phyloP scores from a whole-genome alignment of 1,140 invertebrate species.

The Gryon sp. region DNA sequence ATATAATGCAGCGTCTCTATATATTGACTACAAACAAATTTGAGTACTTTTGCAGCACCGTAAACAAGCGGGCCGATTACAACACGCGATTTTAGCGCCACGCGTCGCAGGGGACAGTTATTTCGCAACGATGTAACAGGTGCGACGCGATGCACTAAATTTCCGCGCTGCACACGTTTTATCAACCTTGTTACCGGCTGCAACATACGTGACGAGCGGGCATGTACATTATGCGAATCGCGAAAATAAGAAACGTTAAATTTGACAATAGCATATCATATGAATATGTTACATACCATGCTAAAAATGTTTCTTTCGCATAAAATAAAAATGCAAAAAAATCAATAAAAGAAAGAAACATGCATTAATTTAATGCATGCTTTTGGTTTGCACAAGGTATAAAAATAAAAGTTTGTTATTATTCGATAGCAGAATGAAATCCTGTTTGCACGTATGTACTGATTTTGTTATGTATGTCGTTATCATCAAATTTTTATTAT shows the following conservation, averaged over 20 bases:
- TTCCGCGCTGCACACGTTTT: constrained; percentile 60
- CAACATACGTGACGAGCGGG: constrained; percentile 55
- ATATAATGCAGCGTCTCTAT: constrained; percentile 25
- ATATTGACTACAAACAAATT: constrained; percentile 36
- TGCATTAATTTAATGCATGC: too few relatives aligned
- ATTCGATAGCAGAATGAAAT: too few relatives aligned
- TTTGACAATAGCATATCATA: constrained; percentile 15
- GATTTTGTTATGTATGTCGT: too few relatives aligned
- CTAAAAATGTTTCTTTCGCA: too few relatives aligned
- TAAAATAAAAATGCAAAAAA: too few relatives aligned
- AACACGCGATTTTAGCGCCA: constrained; percentile 29
- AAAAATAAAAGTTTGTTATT: too few relatives aligned
- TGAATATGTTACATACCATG: too few relatives aligned
- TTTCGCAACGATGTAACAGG: constrained; percentile 65
- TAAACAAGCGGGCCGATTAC: constrained; percentile 45
- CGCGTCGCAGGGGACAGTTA: constrained; percentile 39
- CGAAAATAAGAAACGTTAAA: constrained; percentile 33
- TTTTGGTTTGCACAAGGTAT: too few relatives aligned
- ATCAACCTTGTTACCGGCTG: constrained; percentile 60
- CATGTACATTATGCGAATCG: constrained; percentile 21
- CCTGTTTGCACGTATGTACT: too few relatives aligned
- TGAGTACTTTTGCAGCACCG: constrained; percentile 22
- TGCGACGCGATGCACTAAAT: constrained; percentile 58
- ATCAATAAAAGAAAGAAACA: too few relatives aligned
- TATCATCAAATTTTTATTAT: too few relatives aligned